Base-by-base conservation (phyloP, 2,888 invertebrate genomes). In the Coleophora flavipennella region DNA sequence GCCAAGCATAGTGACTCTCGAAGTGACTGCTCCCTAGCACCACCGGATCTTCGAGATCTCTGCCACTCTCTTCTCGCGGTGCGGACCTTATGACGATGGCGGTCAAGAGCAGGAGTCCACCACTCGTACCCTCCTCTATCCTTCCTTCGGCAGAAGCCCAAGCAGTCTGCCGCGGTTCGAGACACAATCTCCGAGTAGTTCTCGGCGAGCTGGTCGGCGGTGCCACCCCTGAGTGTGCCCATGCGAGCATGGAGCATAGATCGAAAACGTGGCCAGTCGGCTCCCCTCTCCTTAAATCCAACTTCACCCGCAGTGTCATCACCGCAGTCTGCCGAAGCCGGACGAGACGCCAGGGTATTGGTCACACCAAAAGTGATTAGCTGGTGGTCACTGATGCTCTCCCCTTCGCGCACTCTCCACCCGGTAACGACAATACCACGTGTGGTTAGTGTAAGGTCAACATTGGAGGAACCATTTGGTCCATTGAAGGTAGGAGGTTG, bases 381-480 rank as follows among this genome's bases (percentile, higher is more conserved):
- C 0, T 39, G 40, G 12, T 55, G 53, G 38, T 56, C 58, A 6
- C 54, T 52, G 12, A n/a, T 7, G 29, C 46, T 49, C 0, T 12
- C 41, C 0, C 36, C 39, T 0, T 38, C 46, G 3, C 40, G 42
- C 0, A 55, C 53, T 3, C 0, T 10, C 57, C 60, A 58, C 0
- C 43, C 35, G 0, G 4, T 0, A 0, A 49, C 38, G 0, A 3
- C 2, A 0, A 41, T 26, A 0, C 49, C 42, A 0, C 55, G 25
- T 0, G 51, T 49, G 0, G 45, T 9, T 0, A 59, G 7, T 0
- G 59, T 59, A 0, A 59, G 3, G 42, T 59, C 58, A 0, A 60
- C 45, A 29, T 58, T 59, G 0, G 57, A 53, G 14, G 42, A 35
- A 0, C 53, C 55, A 12, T 53, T 52, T 0, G 39, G 8, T 0